Evolutionary conservation across 2,113 vertebrate species (phyloP), one percentile per base, ranked within the genome.

Genomic region (Leucopsar rothschildi): DNA sequence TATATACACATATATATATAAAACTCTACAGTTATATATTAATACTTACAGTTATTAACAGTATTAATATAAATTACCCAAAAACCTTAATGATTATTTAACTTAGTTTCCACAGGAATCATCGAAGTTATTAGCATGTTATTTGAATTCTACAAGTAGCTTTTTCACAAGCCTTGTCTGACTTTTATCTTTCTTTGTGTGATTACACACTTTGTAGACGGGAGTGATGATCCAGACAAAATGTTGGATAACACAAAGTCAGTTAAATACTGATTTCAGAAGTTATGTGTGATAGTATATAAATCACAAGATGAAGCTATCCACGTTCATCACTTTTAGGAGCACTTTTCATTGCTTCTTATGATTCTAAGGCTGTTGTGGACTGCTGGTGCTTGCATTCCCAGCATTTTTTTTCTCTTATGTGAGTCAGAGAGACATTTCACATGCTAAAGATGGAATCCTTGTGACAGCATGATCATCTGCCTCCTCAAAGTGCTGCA

Each of bases 371-470:
- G 53, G 40, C 33, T 82, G 3, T 39, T 71, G 15, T 79, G 57
- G 31, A 47, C 18, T 79, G 49, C 35, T 44, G 33, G 22, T 85
- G 15, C 31, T 79, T 88, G 37, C 21, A 59, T 82, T 94, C 5
- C 1, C n/a, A 49, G 13, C 28, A 14, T 72, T 76, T 64, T 60
- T 69, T 89, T 45, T 44, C 37, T 83, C 40, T 5, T 22, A 5
- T 15, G 13, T 77, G 78, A 93, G 50, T 87, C 57, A 76, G 63
- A 95, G 33, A 28, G 40, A 65, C 45, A 24, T 91, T 94, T 96
- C 64, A 81, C 73, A 68, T 90, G 25, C 76, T 96, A 77, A 92
- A 95, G 68, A 56, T 56, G 87, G 83, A 97, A 86, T 77, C 52
- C 91, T 69, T 80, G 25, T 93, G 85, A 96, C 49, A 94, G 39